Conservation (phyloP, 2,888 invertebrate species). For the Sphinx pinastri region DNA sequence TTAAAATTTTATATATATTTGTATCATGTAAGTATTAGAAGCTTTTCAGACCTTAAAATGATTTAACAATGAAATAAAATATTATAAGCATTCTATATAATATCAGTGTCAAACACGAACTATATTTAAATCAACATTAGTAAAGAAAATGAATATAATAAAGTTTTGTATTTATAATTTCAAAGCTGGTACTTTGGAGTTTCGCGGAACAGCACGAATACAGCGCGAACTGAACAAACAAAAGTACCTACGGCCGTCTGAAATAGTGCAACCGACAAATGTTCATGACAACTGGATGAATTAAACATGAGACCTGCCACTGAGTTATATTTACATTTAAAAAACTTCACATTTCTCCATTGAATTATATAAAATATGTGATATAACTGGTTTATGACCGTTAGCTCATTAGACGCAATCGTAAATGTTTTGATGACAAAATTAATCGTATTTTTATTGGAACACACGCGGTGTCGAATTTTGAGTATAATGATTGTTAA, state of each 20-base stretch:
- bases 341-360: slow-evolving; percentile 48
- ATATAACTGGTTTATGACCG: slow-evolving; percentile 45
- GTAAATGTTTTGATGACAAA: slow-evolving; percentile 39
- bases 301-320: slow-evolving; percentile 79
- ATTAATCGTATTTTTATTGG: slow-evolving; percentile 35
- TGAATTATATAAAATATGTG: slow-evolving; percentile 42
- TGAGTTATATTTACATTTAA: slow-evolving; percentile 67
- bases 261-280: slow-evolving; percentile 79
- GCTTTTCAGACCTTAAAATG: too few species aligned
- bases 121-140: background rate
- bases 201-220: slow-evolving; percentile 23
- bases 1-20: too few species aligned
- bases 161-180: slow-evolving; percentile 19
- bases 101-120: background rate
- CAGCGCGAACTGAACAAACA: slow-evolving; percentile 47
- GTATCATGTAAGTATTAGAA: too few species aligned
- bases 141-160: slow-evolving; percentile 4
- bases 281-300: slow-evolving; percentile 78
- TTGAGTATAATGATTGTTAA: background rate
- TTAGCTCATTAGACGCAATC: slow-evolving; percentile 53
- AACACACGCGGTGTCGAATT: slow-evolving; percentile 12
- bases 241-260: slow-evolving; percentile 53
- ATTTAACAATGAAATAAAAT: too few species aligned
- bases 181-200: slow-evolving; percentile 16
- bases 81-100: background rate